phyloP scores from a whole-genome alignment of 64 coral and sea anemone species.

The Dendrophyllia cribrosa region DNA sequence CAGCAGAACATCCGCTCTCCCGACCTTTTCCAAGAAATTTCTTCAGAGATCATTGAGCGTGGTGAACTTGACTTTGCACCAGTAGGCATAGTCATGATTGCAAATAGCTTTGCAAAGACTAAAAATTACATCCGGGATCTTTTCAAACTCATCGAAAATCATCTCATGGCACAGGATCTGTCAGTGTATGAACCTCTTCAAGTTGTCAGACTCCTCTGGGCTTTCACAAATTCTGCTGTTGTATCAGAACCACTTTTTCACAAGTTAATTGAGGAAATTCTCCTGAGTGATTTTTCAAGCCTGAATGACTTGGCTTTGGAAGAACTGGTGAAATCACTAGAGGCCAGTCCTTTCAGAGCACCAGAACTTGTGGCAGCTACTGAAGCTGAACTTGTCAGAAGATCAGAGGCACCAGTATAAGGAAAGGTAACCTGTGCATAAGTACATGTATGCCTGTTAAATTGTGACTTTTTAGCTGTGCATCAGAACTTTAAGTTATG shows the following conservation, averaged over 20 bases:
- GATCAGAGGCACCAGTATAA: constrained; percentile 28
- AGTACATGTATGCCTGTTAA: no score
- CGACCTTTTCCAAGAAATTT: constrained; percentile 70
- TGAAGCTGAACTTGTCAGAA: constrained; percentile 77
- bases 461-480: no score
- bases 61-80: constrained; percentile 50
- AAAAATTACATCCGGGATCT: constrained; percentile 47
- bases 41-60: constrained; percentile 37
- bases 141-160: constrained; percentile 45
- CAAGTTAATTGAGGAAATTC: constrained; percentile 48
- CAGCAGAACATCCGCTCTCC: constrained; percentile 53
- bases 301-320: constrained; percentile 45
- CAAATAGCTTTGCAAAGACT: constrained; percentile 74
- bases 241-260: constrained; percentile 35
- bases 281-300: constrained; percentile 25
- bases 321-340: constrained; percentile 65
- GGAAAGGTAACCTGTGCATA: neutral
- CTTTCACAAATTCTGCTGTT: constrained; percentile 31
- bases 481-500: no score
- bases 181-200: constrained; percentile 43
- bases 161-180: neutral
- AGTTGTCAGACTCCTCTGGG: constrained; percentile 68
- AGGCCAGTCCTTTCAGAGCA: constrained; percentile 51
- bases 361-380: constrained; percentile 69
- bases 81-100: constrained; percentile 59